A percentile compares a stretch with the other conserved stretches of the same genome.
These are phyloP conservation scores for Brachionus rubens DNA, from an alignment of 1,140 invertebrate species.

Conservation along the genomic window DNA sequence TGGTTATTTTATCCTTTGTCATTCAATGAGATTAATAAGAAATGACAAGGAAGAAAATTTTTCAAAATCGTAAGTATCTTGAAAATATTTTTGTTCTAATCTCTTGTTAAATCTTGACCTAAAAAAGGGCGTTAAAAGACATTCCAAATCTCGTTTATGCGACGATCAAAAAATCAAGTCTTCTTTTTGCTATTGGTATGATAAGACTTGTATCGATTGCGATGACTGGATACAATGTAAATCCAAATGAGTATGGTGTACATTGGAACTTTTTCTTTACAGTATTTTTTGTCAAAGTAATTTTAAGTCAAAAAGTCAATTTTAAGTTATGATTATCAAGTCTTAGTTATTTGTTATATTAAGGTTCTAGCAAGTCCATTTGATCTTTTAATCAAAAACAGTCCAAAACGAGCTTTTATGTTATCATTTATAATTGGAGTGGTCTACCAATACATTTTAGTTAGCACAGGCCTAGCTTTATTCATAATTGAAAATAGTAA, in stretches of 20 bases:
- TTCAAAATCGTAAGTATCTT: background rate
- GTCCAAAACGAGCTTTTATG: background rate
- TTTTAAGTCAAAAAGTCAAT: background rate
- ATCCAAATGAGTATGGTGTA: constrained; percentile 5
- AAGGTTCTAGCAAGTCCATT: background rate
- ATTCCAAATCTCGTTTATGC: too few species aligned
- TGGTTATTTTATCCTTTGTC: constrained; percentile 79
- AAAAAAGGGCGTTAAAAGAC: too few species aligned
- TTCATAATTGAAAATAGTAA: background rate
- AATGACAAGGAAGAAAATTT: background rate
- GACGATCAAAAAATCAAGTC: background rate
- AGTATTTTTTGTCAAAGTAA: constrained; percentile 51
- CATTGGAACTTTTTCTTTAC: constrained; percentile 43
- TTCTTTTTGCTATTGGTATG: constrained; percentile 67
- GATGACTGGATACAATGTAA: constrained; percentile 48
- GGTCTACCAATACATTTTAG: background rate
- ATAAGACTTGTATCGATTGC: constrained; percentile 63
- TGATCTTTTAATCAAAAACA: background rate
- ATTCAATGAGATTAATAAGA: constrained; percentile 65
- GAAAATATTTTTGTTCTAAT: too few species aligned
- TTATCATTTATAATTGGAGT: background rate
- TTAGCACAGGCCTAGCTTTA: constrained; percentile 37
- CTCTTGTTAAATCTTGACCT: too few species aligned
- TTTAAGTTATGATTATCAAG: background rate
- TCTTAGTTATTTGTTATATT: background rate